phyloP scores from a whole-genome alignment of 35 echinoderm and acorn worm species.

The Patiria miniata region DNA sequence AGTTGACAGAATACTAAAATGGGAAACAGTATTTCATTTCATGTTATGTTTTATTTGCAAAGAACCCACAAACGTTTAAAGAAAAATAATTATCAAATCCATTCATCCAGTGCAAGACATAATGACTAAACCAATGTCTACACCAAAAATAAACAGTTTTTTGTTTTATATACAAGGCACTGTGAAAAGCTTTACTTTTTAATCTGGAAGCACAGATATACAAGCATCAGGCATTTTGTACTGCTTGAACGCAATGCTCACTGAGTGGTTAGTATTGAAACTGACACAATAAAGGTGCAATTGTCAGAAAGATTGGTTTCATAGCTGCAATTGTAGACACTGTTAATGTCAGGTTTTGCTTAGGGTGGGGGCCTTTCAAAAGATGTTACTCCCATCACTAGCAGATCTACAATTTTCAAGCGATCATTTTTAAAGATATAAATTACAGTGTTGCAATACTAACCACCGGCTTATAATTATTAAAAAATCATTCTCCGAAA shows the following conservation, averaged over 20 bases:
- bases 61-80: constrained; percentile 11
- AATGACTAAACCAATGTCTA: background rate
- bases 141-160: background rate
- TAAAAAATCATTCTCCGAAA: too few species aligned
- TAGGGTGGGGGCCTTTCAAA: constrained; percentile 23
- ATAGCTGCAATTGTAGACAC: background rate
- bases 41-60: constrained; percentile 30
- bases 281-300: too few species aligned
- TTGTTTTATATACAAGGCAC: constrained; percentile 14
- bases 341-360: background rate
- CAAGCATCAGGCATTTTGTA: background rate
- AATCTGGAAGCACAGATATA: background rate
- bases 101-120: background rate
- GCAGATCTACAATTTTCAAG: background rate
- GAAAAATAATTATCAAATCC: constrained; percentile 5
- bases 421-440: too few species aligned
- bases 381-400: background rate
- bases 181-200: background rate
- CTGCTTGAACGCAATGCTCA: too few species aligned
- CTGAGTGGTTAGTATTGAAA: too few species aligned
- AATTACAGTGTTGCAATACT: background rate
- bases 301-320: background rate
- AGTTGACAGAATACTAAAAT: background rate
- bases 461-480: constrained; percentile 6
- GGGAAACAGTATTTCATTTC: background rate